phyloP scores from a whole-genome alignment of 2,888 invertebrate genomes.

The Tipula vernalis region DNA sequence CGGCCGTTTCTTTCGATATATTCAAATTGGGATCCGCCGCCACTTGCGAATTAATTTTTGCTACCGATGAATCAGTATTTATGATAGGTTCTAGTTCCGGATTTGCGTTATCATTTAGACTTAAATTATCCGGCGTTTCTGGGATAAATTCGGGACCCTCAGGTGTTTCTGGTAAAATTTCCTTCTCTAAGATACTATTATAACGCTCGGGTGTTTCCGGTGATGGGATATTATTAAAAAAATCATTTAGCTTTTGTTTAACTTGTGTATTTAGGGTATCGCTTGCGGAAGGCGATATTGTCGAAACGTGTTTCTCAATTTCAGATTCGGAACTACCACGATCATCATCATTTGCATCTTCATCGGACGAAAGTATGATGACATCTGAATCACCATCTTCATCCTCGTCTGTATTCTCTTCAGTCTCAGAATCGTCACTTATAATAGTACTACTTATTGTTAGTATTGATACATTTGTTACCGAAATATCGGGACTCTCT shows the following conservation, averaged over 20 bases:
- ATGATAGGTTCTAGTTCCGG: background rate
- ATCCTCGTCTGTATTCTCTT: constrained; percentile 8
- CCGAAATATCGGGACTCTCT: background rate
- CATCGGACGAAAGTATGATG: background rate
- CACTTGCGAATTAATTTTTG: constrained; percentile 16
- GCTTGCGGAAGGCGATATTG: background rate
- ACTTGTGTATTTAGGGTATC: background rate
- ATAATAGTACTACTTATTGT: constrained; percentile 6
- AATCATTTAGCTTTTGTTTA: background rate
- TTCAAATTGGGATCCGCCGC: background rate
- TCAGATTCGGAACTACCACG: background rate
- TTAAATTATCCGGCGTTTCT: background rate
- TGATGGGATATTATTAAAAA: constrained; percentile 7
- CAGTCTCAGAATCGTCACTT: constrained; percentile 11
- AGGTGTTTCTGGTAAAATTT: background rate
- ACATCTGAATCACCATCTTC: background rate
- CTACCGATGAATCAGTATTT: background rate
- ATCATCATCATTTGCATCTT: background rate
- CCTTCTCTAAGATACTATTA: background rate
- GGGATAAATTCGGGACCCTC: background rate
- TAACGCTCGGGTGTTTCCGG: background rate
- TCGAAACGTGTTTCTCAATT: background rate
- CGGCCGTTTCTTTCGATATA: background rate
- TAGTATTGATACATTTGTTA: background rate
- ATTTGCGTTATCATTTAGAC: background rate